phyloP scores from a whole-genome alignment of 2,888 invertebrate genomes.

The Agapostemon virescens region DNA sequence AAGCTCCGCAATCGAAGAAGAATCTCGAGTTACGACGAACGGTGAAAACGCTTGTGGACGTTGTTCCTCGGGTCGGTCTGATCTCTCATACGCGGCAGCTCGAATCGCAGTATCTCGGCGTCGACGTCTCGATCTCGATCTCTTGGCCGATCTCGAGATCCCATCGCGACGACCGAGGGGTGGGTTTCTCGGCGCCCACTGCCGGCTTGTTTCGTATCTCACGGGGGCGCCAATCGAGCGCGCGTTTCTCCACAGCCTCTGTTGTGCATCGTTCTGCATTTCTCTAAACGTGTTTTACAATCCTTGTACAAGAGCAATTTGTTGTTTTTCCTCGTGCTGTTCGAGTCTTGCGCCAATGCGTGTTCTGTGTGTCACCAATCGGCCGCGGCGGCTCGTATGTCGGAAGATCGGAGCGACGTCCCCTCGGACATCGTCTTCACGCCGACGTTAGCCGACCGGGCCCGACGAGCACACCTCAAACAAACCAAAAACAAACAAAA shows the following conservation, averaged over 20 bases:
- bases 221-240: conserved; percentile 57
- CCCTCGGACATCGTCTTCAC: conserved; percentile 8
- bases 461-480: conserved; percentile 30
- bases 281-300: conserved; percentile 40
- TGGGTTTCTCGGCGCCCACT: conserved; percentile 44
- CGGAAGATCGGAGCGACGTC: conserved; percentile 34
- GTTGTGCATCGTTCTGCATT: conserved; percentile 60
- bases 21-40: background rate
- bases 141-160: conserved; percentile 29
- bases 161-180: conserved; percentile 35
- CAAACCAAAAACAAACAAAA: no score
- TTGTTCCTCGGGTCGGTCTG: background rate
- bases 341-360: conserved; percentile 59
- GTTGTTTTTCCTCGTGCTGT: conserved; percentile 55
- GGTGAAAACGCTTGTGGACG: background rate
- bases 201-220: conserved; percentile 55
- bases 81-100: conserved; percentile 7
- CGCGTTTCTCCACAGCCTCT: conserved; percentile 64
- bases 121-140: conserved; percentile 27
- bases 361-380: conserved; percentile 55
- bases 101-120: conserved; percentile 49
- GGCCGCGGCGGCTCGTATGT: conserved; percentile 27
- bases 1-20: no score
- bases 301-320: conserved; percentile 46
- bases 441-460: conserved; percentile 12